Base-by-base conservation (phyloP, 2,888 invertebrate genomes). In the Tenthredo livida region DNA sequence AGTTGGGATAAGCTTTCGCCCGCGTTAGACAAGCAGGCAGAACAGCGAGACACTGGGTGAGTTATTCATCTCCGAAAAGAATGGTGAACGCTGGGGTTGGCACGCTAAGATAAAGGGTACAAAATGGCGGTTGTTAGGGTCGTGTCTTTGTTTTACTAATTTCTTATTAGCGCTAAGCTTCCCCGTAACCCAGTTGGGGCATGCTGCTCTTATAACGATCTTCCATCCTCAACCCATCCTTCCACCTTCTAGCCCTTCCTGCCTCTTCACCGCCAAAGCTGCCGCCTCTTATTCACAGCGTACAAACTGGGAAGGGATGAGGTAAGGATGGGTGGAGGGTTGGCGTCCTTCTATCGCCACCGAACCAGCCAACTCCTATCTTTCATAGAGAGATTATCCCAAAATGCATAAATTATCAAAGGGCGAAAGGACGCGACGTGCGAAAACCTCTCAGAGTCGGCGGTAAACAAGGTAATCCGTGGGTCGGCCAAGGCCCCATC, bases 381-480 rank as follows among this genome's bases (percentile, higher is more conserved):
- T 89, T 88, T 88, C 89, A 89, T 89, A 88, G 88, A 88, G 89
- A 89, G 90, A 90, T 90, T 90, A 90, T 90, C 88, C 89, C 88
- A 88, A 90, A 90, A 90, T 91, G 89, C 89, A 90, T 90, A 91
- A 90, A 90, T 90, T 91, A 90, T 91, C 90, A 90, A 85, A 84
- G 84, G 85, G 84, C 84, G 85, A 73, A 54, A 29, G 43, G 72
- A 58, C 70, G 43, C 50, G 25, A 58, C 72, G 65, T 25, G 29
- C 80, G 61, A 43, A 58, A 65, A 72, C 84, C 80, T 73, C 70
- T 85, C 54, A 54, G 77, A 50, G 77, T 47, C n/a, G 67, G 67
- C 73, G 72, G 61, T 83, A 83, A 72, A 83, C 83, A 83, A 83
- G 83, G 47, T 83, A 83, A 67, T 67, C 65, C 89, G 85, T 89